Evolutionary conservation across 1,140 invertebrate species (phyloP), one percentile per base, ranked within the genome.

Genomic region (Drosophila miranda): DNA sequence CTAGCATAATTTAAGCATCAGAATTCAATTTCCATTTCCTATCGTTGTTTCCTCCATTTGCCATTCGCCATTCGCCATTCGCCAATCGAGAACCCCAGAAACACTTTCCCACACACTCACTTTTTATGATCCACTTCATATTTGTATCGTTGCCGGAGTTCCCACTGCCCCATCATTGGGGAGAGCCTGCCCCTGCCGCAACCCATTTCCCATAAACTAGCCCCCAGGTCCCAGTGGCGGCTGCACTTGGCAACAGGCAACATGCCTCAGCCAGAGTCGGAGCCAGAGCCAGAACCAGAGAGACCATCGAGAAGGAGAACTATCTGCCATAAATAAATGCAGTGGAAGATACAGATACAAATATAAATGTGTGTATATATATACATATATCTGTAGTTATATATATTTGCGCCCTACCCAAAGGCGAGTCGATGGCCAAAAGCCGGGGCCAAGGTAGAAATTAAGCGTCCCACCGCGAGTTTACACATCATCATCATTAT

Each of bases 401-500:
- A 68, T 68, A 68, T 67, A 67, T 68, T 68, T 68, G 50, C 34
- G 34, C 64, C 64, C 64, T 68, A 68, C 64, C 61, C 58, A 63
- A 63, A 48, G 61, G 43, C 60, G 28, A 34, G 42, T 61, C 38
- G 30, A 6, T 52, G 50, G 50, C 50, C 51, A 41, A 41, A 38
- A 41, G 30, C 30, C 30, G 30, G 81, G 81, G 73, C 73, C 81
- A 87, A 70, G 77, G 82, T 74, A 86, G 82, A 86, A 84, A 84
- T 84, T 84, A 84, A 84, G 81, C 81, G 81, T 81, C 81, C 81
- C 79, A 84, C 81, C 81, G 81, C 81, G 81, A 87, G 82, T 87
- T 87, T 87, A 87, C 82, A 87, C 82, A 87, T 87, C 82, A 87
- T 87, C 82, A 87, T 87, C 82, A 87, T 86, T 86, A 86, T 86